Evolutionary conservation across 1,140 invertebrate genomes (phyloP), one percentile per base, ranked within the genome.

Genomic region (Gonioctena quinquepunctata): DNA sequence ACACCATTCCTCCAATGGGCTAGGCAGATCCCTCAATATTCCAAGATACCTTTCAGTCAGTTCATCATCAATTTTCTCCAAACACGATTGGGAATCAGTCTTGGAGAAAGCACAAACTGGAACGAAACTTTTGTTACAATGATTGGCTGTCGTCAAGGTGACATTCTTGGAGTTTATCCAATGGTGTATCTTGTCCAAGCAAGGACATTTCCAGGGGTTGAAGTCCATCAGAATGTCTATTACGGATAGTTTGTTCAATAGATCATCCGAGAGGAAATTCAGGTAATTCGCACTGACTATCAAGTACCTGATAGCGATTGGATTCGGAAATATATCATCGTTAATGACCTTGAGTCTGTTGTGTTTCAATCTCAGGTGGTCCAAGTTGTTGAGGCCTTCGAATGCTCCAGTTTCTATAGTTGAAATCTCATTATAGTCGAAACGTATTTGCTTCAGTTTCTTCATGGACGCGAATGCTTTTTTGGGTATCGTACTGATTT

Each of bases 161-260:
- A 21, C 42, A 61, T 71, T 71, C 6, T 11, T 61, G 8, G n/a
- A 18, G 19, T 19, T n/a, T n/a, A 71, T 11, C 69, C 69, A 71
- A 1, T 52, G 1, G 18, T 59, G 8, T 21, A 71, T 67, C n/a
- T 16, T 54, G 19, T 67, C 69, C 4, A 67, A 26, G 28, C 69
- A 71, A 0, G 57, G 26, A 68, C 69, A 71, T 0, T 61, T 67
- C 69, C 69, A 71, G 23, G 69, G 69, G 52, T 71, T 71, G 13
- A 49, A 60, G 33, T 71, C 63, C 22, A 71, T n/a, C 1, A 54
- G 21, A 21, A 71, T 16, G 28, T 71, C 19, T 50, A 61, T 67
- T 7, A 71, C 64, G 3, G 56, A 22, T 52, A 71, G 19, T 25
- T 71, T 67, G 16, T 48, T 23, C 1, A 67, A 42, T 3, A 49